These are phyloP conservation scores for Eurystomus gularis DNA, from an alignment of 2,113 vertebrate genomes.

Conservation along the genomic window DNA sequence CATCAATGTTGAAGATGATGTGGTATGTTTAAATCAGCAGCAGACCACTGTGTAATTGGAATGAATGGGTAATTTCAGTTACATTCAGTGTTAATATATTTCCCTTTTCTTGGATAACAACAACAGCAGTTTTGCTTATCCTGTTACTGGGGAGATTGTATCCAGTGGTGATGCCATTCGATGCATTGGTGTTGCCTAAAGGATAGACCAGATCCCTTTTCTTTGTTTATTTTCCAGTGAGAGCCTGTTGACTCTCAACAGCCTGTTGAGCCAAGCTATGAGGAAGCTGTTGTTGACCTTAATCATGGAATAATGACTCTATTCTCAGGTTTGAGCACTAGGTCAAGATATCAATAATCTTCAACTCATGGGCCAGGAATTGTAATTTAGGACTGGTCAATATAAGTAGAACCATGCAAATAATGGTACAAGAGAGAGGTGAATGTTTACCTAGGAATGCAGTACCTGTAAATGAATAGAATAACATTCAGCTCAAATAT, in stretches of 20 bases:
- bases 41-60: neutral
- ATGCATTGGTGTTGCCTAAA: neutral
- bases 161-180: neutral
- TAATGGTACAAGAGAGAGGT: neutral
- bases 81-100: neutral
- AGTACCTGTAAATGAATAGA: neutral
- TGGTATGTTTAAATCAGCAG: neutral
- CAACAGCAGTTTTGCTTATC: neutral
- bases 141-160: neutral
- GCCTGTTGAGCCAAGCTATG: neutral
- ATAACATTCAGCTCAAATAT: neutral
- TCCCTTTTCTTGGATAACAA: neutral
- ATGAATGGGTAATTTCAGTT: neutral
- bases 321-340: neutral
- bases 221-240: neutral
- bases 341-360: neutral
- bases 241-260: neutral
- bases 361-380: neutral
- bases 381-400: neutral
- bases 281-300: neutral
- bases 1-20: neutral
- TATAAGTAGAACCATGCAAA: neutral
- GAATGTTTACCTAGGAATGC: constrained; percentile 46
- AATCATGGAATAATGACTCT: neutral
- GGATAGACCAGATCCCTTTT: neutral